phyloP scores from a whole-genome alignment of 2,888 invertebrate genomes.

The Catocala fraxini region DNA sequence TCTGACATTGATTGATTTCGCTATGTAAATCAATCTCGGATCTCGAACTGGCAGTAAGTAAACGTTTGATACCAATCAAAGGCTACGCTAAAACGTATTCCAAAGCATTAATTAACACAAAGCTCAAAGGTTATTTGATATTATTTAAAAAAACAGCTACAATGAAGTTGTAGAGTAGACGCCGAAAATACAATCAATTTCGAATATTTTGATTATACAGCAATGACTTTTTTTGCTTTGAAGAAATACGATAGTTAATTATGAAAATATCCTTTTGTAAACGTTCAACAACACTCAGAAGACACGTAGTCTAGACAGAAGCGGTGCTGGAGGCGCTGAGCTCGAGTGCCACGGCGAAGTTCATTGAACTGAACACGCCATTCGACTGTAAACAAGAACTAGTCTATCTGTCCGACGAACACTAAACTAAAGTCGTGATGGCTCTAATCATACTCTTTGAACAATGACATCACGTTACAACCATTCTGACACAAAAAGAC shows the following conservation, averaged over 20 bases:
- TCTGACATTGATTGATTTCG: conserved; percentile 34
- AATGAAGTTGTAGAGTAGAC: no score
- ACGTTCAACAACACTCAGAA: conserved; percentile 11
- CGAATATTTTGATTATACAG: neutral
- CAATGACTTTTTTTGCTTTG: neutral
- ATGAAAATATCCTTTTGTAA: conserved; percentile 20
- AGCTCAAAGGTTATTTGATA: no score
- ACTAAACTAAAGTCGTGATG: conserved; percentile 15
- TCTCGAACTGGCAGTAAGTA: conserved; percentile 11
- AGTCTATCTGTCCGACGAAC: conserved; percentile 5
- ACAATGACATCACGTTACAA: conserved; percentile 38
- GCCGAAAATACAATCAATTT: neutral
- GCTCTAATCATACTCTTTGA: conserved; percentile 16
- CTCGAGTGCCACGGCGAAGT: conserved; percentile 49
- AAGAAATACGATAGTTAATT: conserved; percentile 20
- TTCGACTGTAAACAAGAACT: conserved; percentile 48
- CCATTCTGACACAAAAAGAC: conserved; percentile 23
- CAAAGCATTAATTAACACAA: no score
- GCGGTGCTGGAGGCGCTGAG: conserved; percentile 32
- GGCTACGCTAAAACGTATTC: no score
- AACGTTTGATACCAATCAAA: conserved; percentile 2
- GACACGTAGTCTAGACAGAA: conserved; percentile 41
- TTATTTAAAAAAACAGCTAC: no score
- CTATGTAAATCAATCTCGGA: conserved; percentile 15
- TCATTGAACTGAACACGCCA: conserved; percentile 57